Conservation (phyloP, 2,113 vertebrate genomes). For the Arvicanthis niloticus region DNA sequence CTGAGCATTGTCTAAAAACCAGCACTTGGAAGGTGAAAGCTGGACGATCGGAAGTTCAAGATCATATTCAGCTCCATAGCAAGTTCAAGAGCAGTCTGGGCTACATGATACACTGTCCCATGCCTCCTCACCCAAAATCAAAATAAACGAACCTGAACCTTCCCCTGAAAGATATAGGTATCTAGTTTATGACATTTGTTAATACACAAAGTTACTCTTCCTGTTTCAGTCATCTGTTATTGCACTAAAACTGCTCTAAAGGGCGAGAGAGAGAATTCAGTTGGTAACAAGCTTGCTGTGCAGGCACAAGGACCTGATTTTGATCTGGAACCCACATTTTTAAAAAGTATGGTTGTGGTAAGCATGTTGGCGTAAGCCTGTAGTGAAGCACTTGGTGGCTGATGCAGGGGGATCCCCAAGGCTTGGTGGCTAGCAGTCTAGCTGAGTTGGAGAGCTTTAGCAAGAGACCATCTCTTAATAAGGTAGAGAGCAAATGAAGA, state of each 20-base stretch:
- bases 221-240: background rate
- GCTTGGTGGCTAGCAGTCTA: background rate
- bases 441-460: background rate
- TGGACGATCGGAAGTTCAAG: too few relatives aligned
- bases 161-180: background rate
- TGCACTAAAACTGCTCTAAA: background rate
- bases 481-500: background rate
- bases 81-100: background rate
- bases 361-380: background rate
- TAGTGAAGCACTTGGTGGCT: background rate
- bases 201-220: too few relatives aligned
- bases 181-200: background rate
- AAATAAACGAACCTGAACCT: background rate
- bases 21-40: background rate
- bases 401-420: background rate
- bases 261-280: background rate
- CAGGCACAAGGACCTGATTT: background rate
- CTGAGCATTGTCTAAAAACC: background rate
- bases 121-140: background rate
- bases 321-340: background rate
- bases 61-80: background rate
- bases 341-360: background rate
- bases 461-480: background rate
- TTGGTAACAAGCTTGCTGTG: background rate
- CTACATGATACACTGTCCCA: too few relatives aligned